Percentiles rank a stretch among this genome's conserved stretches.
Evolutionary conservation across 2,797 vertebrate genomes (phyloP).

Genomic region (Crypturellus tataupa): DNA sequence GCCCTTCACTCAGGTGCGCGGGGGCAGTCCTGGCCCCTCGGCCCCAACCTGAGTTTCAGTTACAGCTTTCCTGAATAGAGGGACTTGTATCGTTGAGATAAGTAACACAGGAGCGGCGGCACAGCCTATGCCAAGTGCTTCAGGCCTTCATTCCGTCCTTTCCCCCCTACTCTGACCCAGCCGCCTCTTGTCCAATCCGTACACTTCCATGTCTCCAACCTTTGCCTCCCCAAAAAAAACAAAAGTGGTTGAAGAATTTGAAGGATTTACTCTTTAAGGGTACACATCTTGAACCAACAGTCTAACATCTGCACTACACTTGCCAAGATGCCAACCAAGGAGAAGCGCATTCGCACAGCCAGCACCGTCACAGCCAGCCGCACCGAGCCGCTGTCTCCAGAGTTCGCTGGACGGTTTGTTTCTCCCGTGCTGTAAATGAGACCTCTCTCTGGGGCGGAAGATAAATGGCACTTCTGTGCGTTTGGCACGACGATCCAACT

Average conservation of each 20-base stretch:
- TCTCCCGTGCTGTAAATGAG: not conserved
- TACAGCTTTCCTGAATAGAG: not conserved
- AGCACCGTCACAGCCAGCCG: not conserved
- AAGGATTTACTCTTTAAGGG: not conserved
- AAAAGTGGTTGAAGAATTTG: not conserved
- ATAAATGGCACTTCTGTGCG: not conserved
- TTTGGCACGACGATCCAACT: not conserved
- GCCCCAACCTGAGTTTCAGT: not conserved
- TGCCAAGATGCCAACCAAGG: not conserved
- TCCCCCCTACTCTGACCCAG: not conserved
- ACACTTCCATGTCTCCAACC: not conserved
- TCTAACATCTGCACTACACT: not conserved
- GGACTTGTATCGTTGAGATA: not conserved
- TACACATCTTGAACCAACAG: not conserved
- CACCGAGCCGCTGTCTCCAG: not conserved
- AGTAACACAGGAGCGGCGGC: not conserved
- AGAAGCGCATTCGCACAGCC: not conserved
- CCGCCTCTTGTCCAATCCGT: not conserved
- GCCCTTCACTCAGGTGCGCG: accelerated
- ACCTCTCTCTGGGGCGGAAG: not conserved
- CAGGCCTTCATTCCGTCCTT: not conserved
- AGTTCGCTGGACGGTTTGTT: not conserved
- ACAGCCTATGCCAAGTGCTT: not conserved
- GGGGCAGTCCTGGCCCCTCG: not conserved
- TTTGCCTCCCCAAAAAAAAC: not conserved